Conservation (phyloP, 2,888 invertebrate species). For the Eupithecia insigniata region DNA sequence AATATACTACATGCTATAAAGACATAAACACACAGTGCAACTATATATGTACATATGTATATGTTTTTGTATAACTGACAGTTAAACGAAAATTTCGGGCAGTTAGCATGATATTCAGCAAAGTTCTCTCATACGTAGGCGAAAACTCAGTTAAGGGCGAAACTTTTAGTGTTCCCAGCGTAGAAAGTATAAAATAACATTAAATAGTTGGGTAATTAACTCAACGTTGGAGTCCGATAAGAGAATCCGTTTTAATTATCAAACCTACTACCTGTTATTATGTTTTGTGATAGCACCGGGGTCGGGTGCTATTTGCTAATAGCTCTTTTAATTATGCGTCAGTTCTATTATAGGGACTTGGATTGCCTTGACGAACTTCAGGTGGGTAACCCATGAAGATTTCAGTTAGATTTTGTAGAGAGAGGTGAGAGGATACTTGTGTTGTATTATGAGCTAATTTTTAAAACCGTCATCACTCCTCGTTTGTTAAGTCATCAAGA, state of each 20-base stretch:
- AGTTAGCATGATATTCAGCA: constrained; percentile 1
- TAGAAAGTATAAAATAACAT: constrained; percentile 38
- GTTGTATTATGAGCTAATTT: no score
- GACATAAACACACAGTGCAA: no score
- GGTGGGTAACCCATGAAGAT: no score
- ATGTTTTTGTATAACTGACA: no score
- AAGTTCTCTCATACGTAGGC: constrained; percentile 13
- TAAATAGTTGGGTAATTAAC: constrained; percentile 39
- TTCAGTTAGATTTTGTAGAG: no score
- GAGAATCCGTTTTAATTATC: constrained; percentile 40
- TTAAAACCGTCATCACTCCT: no score
- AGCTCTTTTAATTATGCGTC: not conserved
- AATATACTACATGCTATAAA: no score
- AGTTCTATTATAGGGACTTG: not conserved
- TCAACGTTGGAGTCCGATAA: constrained; percentile 40
- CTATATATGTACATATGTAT: no score
- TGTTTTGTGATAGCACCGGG: not conserved
- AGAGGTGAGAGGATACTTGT: no score
- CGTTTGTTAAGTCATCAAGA: no score
- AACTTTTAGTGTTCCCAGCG: constrained; percentile 15
- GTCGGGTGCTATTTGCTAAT: constrained; percentile 4
- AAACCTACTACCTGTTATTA: constrained; percentile 5
- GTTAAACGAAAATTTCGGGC: not conserved
- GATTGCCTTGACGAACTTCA: no score
- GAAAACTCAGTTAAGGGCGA: constrained; percentile 26